A percentile compares a stretch with the other conserved stretches of the same genome.
These are phyloP conservation scores for Passer domesticus DNA, from an alignment of 2,113 vertebrate species.

Conservation along the genomic window DNA sequence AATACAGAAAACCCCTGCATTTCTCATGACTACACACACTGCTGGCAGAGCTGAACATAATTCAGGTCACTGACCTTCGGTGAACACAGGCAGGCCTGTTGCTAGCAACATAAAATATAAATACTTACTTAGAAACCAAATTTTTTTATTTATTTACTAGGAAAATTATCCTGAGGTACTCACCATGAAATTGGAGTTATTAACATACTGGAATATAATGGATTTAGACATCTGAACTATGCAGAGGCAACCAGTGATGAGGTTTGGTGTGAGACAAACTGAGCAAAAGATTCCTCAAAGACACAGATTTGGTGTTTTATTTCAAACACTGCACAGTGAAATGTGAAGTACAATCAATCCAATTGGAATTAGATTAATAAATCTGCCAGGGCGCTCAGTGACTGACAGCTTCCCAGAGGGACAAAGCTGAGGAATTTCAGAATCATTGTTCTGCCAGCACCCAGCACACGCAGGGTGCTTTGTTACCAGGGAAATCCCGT, in stretches of 20 bases:
- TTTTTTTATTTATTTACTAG: background rate
- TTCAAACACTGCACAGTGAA: background rate
- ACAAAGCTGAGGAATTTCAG: background rate
- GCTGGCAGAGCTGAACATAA: slow-evolving; percentile 28
- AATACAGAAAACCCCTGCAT: background rate
- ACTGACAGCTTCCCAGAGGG: background rate
- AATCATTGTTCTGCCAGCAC: background rate
- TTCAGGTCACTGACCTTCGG: slow-evolving; percentile 55
- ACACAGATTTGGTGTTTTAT: background rate
- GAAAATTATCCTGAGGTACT: background rate
- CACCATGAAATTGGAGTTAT: background rate
- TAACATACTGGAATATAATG: background rate
- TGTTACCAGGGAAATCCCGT: background rate
- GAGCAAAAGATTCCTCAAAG: background rate
- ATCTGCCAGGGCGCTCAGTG: background rate
- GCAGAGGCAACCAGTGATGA: background rate
- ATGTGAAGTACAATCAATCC: background rate
- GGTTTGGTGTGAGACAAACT: background rate
- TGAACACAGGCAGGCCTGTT: slow-evolving; percentile 35
- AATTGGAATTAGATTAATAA: background rate
- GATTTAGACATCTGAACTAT: background rate
- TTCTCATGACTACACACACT: background rate
- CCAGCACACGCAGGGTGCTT: background rate
- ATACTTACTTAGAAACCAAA: background rate
- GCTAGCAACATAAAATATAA: slow-evolving; percentile 39